phyloP scores from a whole-genome alignment of 2,888 invertebrate species.

The Troilus luridus region DNA sequence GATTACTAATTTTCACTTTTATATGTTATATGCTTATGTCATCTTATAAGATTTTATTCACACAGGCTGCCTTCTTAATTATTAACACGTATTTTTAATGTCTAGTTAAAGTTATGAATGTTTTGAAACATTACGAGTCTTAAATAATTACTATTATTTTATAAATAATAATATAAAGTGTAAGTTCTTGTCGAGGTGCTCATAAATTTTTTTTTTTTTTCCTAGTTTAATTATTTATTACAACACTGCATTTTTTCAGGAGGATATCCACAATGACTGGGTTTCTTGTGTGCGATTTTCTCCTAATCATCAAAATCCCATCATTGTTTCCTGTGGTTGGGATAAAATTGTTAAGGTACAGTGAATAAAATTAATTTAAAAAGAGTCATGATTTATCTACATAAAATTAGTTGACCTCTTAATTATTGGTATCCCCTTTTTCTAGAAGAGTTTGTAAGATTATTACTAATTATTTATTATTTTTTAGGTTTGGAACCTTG shows the following conservation, averaged over 20 bases:
- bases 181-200: no score
- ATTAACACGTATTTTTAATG: no score
- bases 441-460: not conserved
- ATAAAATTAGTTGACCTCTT: not conserved
- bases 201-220: not conserved
- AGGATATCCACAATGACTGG: conserved; percentile 97
- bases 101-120: no score
- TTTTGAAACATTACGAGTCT: no score
- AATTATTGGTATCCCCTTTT: conserved; percentile 49
- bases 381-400: not conserved
- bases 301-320: conserved; percentile 97
- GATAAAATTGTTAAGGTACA: conserved; percentile 94
- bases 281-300: conserved; percentile 99
- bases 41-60: no score
- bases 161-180: no score
- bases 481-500: conserved; percentile 93
- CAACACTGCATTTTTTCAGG: conserved; percentile 70
- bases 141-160: no score
- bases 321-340: conserved; percentile 99
- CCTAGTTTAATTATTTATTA: not conserved
- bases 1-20: not conserved
- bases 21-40: not conserved
- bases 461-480: no score
- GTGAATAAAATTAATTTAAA: not conserved
- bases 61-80: no score